These are phyloP conservation scores for Motacilla alba DNA, from an alignment of 2,113 vertebrate genomes.

Conservation along the genomic window DNA sequence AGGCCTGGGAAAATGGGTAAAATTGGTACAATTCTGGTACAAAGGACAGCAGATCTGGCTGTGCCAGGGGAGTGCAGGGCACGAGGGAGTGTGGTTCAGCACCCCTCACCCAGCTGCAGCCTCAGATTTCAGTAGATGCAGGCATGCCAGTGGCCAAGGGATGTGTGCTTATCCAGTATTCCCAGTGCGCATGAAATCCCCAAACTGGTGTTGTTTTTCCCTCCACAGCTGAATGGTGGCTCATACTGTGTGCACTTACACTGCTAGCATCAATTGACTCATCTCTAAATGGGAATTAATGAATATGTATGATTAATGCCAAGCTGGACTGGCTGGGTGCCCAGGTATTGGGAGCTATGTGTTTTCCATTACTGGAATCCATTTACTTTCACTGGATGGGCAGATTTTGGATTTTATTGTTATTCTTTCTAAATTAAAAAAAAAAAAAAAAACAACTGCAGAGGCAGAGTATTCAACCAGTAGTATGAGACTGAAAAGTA, in stretches of 20 bases:
- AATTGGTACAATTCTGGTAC: background rate
- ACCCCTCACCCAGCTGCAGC: background rate
- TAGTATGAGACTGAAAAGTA: background rate
- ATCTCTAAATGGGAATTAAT: constrained; percentile 11
- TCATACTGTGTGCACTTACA: background rate
- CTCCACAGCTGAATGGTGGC: background rate
- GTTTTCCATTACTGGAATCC: background rate
- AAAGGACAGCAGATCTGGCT: fast-evolving
- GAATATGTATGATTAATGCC: background rate
- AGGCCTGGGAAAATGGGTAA: background rate
- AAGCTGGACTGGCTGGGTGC: background rate
- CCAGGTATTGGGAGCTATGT: background rate
- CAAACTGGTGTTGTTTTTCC: background rate
- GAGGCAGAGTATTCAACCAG: background rate
- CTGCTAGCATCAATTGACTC: background rate
- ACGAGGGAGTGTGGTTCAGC: background rate
- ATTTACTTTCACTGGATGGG: background rate
- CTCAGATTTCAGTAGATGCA: background rate
- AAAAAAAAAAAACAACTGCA: background rate
- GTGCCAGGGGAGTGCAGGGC: background rate
- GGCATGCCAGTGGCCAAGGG: background rate
- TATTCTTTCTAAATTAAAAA: constrained; percentile 13
- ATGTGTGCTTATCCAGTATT: background rate
- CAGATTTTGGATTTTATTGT: background rate
- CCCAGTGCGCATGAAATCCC: background rate